phyloP scores from a whole-genome alignment of 2,113 vertebrate genomes.

The Austrofundulus limnaeus region DNA sequence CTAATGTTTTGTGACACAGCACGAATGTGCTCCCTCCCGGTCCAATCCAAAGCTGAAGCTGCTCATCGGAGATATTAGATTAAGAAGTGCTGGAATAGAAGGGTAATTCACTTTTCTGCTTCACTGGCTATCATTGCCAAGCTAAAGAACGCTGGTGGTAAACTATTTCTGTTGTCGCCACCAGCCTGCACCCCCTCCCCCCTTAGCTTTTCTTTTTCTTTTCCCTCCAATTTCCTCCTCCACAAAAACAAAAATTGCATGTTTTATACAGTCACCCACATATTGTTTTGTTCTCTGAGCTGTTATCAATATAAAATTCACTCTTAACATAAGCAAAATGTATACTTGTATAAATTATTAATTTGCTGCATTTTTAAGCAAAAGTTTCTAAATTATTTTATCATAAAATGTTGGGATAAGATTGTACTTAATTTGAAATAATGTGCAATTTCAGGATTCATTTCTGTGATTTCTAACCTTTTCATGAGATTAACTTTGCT shows the following conservation, averaged over 20 bases:
- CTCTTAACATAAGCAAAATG: background rate
- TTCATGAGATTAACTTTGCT: too few species aligned
- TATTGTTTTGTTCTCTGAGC: conserved; percentile 5
- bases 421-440: too few species aligned
- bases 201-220: conserved; percentile 4
- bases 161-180: conserved; percentile 68
- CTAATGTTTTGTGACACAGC: conserved; percentile 94
- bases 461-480: too few species aligned
- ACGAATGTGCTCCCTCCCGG: conserved; percentile 86
- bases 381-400: background rate
- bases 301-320: conserved; percentile 3
- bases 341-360: background rate
- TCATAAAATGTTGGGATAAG: too few species aligned
- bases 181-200: conserved; percentile 19
- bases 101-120: conserved; percentile 99
- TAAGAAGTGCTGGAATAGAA: conserved; percentile 94
- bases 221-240: background rate
- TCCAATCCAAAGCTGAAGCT: conserved; percentile 81
- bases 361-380: background rate
- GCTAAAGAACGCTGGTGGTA: conserved; percentile 80
- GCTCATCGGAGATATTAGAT: conserved; percentile 97
- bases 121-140: conserved; percentile 86
- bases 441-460: too few species aligned
- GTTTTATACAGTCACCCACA: conserved; percentile 14
- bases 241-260: conserved; percentile 9